Evolutionary conservation across 2,113 vertebrate species (phyloP).

Genomic region (Scytalopus superciliaris): DNA sequence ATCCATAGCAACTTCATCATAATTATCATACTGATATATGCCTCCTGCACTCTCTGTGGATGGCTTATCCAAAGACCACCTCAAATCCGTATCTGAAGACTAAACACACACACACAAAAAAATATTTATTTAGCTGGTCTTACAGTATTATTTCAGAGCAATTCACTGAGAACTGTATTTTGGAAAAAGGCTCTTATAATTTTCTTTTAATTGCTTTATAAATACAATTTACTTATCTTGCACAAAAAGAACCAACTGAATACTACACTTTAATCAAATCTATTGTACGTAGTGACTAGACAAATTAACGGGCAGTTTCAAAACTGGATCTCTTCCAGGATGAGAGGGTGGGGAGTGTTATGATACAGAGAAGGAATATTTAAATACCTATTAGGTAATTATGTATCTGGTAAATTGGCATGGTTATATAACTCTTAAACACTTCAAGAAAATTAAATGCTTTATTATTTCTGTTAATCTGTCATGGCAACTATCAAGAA

Average conservation of each 20-base stretch:
- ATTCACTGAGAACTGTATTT: background rate
- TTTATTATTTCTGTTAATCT: background rate
- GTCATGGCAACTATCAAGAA: background rate
- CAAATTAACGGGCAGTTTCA: background rate
- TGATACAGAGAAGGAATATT: background rate
- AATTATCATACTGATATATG: conserved; percentile 98
- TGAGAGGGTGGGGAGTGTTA: fast-evolving
- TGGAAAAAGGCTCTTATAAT: background rate
- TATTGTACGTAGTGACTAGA: background rate
- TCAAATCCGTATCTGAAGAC: conserved; percentile 88
- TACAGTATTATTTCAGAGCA: background rate
- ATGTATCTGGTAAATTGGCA: background rate
- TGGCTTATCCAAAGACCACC: conserved; percentile 84
- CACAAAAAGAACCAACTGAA: background rate
- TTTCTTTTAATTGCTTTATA: background rate
- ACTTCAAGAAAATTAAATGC: background rate
- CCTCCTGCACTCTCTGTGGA: conserved; percentile 85
- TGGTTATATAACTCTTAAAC: background rate
- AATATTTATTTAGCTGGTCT: background rate
- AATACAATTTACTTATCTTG: background rate
- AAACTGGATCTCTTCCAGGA: background rate
- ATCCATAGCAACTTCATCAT: conserved; percentile 99
- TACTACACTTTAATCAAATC: background rate
- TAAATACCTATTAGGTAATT: background rate
- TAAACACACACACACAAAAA: conserved; percentile 68